Percentiles rank a stretch among this genome's conserved stretches.
Evolutionary conservation across 2,888 invertebrate genomes (phyloP).

Genomic region (Agrotis puta): DNA sequence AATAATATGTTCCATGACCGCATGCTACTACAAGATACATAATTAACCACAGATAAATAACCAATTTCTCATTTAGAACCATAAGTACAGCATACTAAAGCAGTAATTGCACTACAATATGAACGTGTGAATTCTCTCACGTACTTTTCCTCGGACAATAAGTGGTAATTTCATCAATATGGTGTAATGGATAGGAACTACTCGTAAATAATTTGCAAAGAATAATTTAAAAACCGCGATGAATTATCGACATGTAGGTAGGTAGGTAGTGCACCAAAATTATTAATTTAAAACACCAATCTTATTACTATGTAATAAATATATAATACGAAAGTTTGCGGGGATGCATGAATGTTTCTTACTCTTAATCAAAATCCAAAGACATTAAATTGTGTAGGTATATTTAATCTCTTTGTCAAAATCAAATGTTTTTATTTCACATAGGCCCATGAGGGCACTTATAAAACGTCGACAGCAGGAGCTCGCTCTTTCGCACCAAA

Average conservation of each 20-base stretch:
- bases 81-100: not conserved
- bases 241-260: not conserved
- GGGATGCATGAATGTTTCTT: too few species aligned
- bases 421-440: too few species aligned
- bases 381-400: too few species aligned
- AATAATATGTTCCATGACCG: not conserved
- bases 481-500: too few species aligned
- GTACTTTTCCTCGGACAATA: not conserved
- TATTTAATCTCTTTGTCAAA: too few species aligned
- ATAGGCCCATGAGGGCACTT: too few species aligned
- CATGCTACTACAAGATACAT: not conserved
- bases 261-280: not conserved
- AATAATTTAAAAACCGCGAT: not conserved
- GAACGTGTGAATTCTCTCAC: constrained; percentile 42
- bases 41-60: constrained; percentile 21
- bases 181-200: constrained; percentile 7
- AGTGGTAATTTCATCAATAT: constrained; percentile 16
- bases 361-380: too few species aligned
- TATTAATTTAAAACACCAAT: too few species aligned
- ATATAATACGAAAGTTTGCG: too few species aligned
- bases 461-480: too few species aligned
- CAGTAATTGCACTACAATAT: constrained; percentile 15
- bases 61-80: constrained; percentile 4
- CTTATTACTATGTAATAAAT: too few species aligned
- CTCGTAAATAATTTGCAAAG: not conserved